A percentile compares a stretch with the other conserved stretches of the same genome.
phyloP scores from a whole-genome alignment of 2,888 invertebrate species.

The Flexamia atlantica region DNA sequence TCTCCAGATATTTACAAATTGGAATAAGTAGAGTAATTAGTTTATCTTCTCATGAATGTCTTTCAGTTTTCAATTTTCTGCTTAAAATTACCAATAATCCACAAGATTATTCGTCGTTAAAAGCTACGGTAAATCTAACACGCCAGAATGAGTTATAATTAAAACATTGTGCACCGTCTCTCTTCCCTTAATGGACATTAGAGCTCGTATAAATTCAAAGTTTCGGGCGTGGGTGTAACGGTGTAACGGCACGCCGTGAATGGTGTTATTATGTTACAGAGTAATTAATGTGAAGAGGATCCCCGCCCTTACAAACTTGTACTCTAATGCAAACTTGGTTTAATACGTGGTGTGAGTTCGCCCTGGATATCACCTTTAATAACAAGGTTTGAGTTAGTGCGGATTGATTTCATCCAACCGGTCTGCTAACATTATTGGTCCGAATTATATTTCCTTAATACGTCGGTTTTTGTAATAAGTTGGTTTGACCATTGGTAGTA shows the following conservation, averaged over 20 bases:
- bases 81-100: too few species aligned
- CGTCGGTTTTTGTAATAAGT: too few species aligned
- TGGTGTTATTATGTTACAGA: background rate
- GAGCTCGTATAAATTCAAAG: conserved; percentile 2
- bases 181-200: background rate
- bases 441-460: too few species aligned
- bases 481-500: too few species aligned
- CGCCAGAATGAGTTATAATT: background rate
- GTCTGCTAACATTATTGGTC: too few species aligned
- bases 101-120: too few species aligned
- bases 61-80: too few species aligned
- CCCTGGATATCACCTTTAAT: background rate
- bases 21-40: too few species aligned
- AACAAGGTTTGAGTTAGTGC: background rate
- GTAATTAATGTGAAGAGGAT: background rate
- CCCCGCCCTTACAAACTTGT: background rate
- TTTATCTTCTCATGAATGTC: too few species aligned
- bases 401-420: too few species aligned
- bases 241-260: background rate
- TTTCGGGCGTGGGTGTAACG: background rate
- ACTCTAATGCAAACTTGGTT: background rate
- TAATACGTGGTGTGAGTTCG: background rate
- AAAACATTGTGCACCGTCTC: background rate
- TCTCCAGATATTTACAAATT: too few species aligned
- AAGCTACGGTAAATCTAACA: too few species aligned